Base-by-base conservation (phyloP, 2,113 vertebrate species). In the Corythornis cristatus region DNA sequence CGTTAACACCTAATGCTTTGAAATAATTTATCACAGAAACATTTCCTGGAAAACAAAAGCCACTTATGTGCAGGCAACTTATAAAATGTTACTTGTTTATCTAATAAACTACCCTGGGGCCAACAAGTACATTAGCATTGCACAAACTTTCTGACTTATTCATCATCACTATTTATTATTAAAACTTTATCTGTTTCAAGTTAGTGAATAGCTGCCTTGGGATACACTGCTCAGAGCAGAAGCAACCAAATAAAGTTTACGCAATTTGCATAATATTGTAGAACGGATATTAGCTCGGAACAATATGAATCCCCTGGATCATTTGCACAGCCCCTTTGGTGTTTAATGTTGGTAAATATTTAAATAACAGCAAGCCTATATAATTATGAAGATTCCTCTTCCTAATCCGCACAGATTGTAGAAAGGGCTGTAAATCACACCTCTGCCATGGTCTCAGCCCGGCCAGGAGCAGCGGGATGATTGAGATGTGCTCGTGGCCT, bases 141-240 rank as follows among this genome's bases (percentile, higher is more conserved):
- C 94, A 89, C 95, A 98, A 98, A 98, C 97, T 98, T 97, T 97
- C 96, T 98, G 97, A 98, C 97, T 98, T 98, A 98, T 98, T 98
- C 96, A 98, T 98, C 97, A 97, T 96, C 95, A 97, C 96, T 98
- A 98, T 98, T 98, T 98, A 98, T 98, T 98, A 98, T 98, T 98
- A 98, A 98, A 98, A 97, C 97, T 97, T 97, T 98, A 98, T 98
- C 98, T 98, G 97, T 97, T 98, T 97, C 98, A 97, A 97, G 96
- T 96, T 97, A 95, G 97, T 92, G 96, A 97, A 97, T 95, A 81
- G 91, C 95, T 86, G 97, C 98, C 97, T 97, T 97, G 98, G 98
- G 98, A 98, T 51, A 94, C 18, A 5, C 84, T 7, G 97, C 97
- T 97, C 62, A 83, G 89, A 97, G 97, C 96, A 96, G 83, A 96